Evolutionary conservation across 2,888 invertebrate genomes (phyloP), one percentile per base, ranked within the genome.

Genomic region (Drosophila neutralis): DNA sequence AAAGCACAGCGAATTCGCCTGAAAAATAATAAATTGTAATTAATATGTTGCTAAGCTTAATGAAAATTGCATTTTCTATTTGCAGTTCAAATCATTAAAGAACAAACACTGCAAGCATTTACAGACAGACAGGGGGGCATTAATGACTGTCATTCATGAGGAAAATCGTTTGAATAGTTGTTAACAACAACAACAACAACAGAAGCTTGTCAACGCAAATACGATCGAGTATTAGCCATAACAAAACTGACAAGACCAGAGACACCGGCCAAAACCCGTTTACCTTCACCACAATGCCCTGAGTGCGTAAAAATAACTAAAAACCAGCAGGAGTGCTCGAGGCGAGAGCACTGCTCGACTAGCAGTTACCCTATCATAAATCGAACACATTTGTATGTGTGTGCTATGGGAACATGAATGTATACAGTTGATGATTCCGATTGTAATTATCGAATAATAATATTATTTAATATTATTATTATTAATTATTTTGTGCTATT

Each of bases 191-290:
- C 21, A 52, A 53, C 35, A 54, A 36, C 35, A 29, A 38, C 24
- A 40, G 29, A 40, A 56, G 51, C 27, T 56, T 56, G 56, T 56
- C 52, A 52, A 54, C 54, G 24, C 36, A 54, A 36, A 36, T 54
- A 15, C 36, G 54, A 36, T 38, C 54, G 11, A 38, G 54, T 54
- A 54, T 13, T 29, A 29, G 5, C 40, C 29, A 31, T 29, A 29
- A 40, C 29, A 13, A 29, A 27, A 56, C n/a, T n/a, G 56, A 27
- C 38, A 56, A 27, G 54, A 53, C 18, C 18, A 36, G 45, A 56
- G 56, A 31, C 31, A 40, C 40, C 21, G 57, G 1, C 21, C 21
- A 21, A 57, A 57, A 57, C 57, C 31, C 29, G 57, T 57, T 57
- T 57, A 31, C 57, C 57, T 57, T 57, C 57, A 42, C 29, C 40